Evolutionary conservation across 2,113 vertebrate species (phyloP).

Genomic region (Amphiprion percula): DNA sequence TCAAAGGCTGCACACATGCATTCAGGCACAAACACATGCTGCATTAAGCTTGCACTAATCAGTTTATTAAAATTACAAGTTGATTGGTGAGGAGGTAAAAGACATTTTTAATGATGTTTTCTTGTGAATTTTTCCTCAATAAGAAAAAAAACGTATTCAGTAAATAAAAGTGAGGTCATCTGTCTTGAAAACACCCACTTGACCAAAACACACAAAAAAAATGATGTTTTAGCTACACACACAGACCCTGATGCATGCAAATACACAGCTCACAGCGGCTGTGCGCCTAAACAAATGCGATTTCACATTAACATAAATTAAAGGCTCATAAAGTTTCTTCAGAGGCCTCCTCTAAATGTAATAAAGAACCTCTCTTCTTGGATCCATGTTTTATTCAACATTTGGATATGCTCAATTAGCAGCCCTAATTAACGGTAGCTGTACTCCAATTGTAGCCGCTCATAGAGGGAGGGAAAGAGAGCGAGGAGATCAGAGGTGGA

Average conservation of each 20-base stretch:
- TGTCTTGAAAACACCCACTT: constrained; percentile 5
- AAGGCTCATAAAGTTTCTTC: constrained; percentile 76
- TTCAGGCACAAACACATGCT: not conserved
- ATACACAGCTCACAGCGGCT: constrained; percentile 12
- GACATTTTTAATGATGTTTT: not conserved
- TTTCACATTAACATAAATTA: constrained; percentile 74
- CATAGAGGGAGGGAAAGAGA: constrained; percentile 4
- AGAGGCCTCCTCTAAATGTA: constrained; percentile 61
- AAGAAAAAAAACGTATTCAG: not conserved
- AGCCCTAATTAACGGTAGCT: constrained; percentile 67
- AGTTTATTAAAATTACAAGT: constrained; percentile 19
- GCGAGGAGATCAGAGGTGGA: constrained; percentile 37
- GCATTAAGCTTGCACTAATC: not conserved
- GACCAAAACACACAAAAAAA: constrained; percentile 1
- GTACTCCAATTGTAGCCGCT: constrained; percentile 44
- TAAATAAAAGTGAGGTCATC: constrained; percentile 11
- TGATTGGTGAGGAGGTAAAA: constrained; percentile 7
- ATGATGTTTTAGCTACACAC: constrained; percentile 20
- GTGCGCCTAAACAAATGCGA: constrained; percentile 45
- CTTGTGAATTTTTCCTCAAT: not conserved
- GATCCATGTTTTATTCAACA: constrained; percentile 78
- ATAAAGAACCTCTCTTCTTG: constrained; percentile 66
- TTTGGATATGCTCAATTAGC: constrained; percentile 79
- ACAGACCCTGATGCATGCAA: constrained; percentile 27
- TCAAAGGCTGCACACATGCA: not conserved